Evolutionary conservation across 1,140 invertebrate species (phyloP).

Genomic region (Schlechtendalia chinensis): DNA sequence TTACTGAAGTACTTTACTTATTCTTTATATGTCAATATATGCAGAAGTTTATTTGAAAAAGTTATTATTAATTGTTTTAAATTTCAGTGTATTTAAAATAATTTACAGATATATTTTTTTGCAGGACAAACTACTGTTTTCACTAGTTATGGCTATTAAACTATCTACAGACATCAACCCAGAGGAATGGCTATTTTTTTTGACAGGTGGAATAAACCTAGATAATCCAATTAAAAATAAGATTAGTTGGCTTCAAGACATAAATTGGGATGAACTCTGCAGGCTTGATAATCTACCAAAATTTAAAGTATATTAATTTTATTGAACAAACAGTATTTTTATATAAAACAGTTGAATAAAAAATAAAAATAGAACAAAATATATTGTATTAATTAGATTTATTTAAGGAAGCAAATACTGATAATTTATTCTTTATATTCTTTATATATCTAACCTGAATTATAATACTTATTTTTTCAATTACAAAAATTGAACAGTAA

Average conservation of each 20-base stretch:
- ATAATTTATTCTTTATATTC: too few species aligned
- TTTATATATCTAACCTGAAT: too few species aligned
- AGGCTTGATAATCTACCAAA: constrained; percentile 63
- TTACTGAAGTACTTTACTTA: constrained; percentile 83
- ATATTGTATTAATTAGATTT: too few species aligned
- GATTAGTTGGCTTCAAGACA: constrained; percentile 68
- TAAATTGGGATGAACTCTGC: constrained; percentile 84
- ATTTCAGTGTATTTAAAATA: background rate
- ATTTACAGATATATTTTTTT: constrained; percentile 47
- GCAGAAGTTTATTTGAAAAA: constrained; percentile 92
- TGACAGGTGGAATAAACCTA: constrained; percentile 81
- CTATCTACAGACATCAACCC: constrained; percentile 69
- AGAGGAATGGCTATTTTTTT: constrained; percentile 80
- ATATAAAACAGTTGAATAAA: too few species aligned
- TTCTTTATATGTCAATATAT: constrained; percentile 88
- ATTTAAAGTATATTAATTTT: constrained; percentile 61
- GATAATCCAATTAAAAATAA: constrained; percentile 76
- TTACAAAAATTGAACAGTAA: too few species aligned
- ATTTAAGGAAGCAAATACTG: too few species aligned
- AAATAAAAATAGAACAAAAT: too few species aligned
- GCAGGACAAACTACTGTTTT: constrained; percentile 86
- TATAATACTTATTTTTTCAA: too few species aligned
- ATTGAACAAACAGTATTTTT: too few species aligned
- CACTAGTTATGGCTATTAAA: constrained; percentile 76
- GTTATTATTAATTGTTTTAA: constrained; percentile 57